These are phyloP conservation scores for Drosophila tanythrix DNA, from an alignment of 2,888 invertebrate genomes.

Conservation along the genomic window DNA sequence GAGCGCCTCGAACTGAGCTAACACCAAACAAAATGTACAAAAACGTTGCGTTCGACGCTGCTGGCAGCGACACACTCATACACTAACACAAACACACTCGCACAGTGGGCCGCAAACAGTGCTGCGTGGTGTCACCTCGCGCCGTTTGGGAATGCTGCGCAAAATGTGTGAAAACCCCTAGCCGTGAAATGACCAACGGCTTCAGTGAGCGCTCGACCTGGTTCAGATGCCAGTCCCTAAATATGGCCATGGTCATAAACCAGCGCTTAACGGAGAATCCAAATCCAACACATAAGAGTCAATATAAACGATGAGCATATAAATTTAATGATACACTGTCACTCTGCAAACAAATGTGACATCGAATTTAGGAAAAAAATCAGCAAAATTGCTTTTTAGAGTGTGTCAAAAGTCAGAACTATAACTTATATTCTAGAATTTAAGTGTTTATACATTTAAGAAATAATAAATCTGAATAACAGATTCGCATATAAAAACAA, in stretches of 20 bases:
- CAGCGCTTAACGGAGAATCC: constrained; percentile 34
- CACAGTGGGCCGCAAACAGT: constrained; percentile 57
- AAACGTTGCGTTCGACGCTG: constrained; percentile 51
- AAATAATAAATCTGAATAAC: neutral
- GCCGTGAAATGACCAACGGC: constrained; percentile 31
- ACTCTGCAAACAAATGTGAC: neutral
- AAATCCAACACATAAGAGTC: constrained; percentile 1
- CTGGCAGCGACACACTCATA: constrained; percentile 50
- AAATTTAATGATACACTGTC: constrained; percentile 27
- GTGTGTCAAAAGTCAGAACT: neutral
- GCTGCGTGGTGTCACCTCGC: neutral
- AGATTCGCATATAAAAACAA: neutral
- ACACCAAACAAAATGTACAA: constrained; percentile 17
- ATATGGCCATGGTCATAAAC: constrained; percentile 41
- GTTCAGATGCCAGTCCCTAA: constrained; percentile 29
- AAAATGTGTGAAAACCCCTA: constrained; percentile 47
- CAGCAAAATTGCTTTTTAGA: neutral
- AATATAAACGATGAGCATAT: constrained; percentile 22
- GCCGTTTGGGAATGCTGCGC: constrained; percentile 25
- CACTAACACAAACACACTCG: constrained; percentile 27
- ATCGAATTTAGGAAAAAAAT: neutral
- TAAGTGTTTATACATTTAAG: neutral
- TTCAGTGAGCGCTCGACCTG: constrained; percentile 20
- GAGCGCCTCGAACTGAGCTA: constrained; percentile 50
- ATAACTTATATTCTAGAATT: neutral